A percentile compares a stretch with the other conserved stretches of the same genome.
These are phyloP conservation scores for Gavia stellata DNA, from an alignment of 2,113 vertebrate genomes.

Conservation along the genomic window DNA sequence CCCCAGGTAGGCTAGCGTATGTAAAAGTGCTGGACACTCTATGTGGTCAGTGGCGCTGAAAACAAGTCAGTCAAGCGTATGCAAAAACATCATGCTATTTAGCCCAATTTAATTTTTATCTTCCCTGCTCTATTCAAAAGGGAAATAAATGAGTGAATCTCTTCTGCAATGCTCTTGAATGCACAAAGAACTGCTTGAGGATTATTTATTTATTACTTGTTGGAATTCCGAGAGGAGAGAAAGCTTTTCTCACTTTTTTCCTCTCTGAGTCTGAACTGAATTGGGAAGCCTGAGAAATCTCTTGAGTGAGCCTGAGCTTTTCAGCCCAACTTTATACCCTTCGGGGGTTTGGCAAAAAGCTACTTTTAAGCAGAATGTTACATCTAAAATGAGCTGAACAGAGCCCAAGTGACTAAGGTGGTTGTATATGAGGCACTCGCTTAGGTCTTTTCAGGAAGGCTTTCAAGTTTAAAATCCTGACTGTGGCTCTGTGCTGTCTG, in stretches of 20 bases:
- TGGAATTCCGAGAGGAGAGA: neutral
- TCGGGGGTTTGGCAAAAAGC: conserved; percentile 19
- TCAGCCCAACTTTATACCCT: neutral
- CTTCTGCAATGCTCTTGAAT: neutral
- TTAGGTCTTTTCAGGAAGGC: neutral
- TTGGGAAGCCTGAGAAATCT: neutral
- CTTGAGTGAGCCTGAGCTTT: conserved; percentile 9
- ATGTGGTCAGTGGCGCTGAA: neutral
- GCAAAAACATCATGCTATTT: neutral
- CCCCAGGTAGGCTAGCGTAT: neutral
- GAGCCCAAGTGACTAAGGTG: neutral
- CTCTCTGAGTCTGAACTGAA: neutral
- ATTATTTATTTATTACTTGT: conserved; percentile 53
- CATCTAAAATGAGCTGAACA: conserved; percentile 27
- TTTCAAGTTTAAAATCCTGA: neutral
- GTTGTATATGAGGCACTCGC: neutral
- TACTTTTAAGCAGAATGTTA: neutral
- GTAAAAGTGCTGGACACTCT: neutral
- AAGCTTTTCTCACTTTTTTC: neutral
- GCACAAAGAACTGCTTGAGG: neutral
- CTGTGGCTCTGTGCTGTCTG: neutral
- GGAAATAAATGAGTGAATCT: neutral
- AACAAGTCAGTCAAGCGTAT: neutral
- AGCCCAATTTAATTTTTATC: conserved; percentile 10
- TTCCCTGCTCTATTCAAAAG: neutral